Evolutionary conservation across 1,140 invertebrate species (phyloP), one percentile per base, ranked within the genome.

Genomic region (Nephotettix cincticeps): DNA sequence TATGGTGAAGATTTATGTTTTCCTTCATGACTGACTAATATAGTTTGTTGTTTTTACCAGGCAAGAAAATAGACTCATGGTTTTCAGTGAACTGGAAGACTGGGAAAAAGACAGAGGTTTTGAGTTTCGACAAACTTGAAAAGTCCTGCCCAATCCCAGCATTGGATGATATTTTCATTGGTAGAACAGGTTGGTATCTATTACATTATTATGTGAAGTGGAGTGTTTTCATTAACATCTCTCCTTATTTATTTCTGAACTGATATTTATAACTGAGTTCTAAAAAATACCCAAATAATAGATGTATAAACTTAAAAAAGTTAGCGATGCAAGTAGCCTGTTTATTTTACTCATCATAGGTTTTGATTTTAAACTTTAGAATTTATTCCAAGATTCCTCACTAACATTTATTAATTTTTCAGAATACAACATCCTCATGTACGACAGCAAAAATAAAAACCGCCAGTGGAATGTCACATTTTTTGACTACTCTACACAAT

Each of bases 401-500:
- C n/a, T n/a, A n/a, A n/a, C n/a, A 58, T 71, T 68, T 72, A 74
- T 56, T 69, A 76, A 70, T 32, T 72, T 81, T 81, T 68, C 80
- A 82, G 95, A 98, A 79, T 99, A 98, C 79, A 95, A 93, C 66
- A 91, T 99, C 36, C 89, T 94, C 73, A 98, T 99, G 95, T 91
- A 94, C 73, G 96, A 99, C 78, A 90, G 88, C 69, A 86, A 89
- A 71, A 89, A 89, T 6, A 90, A 91, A 75, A 88, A 91, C 75
- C 90, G 91, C 79, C 90, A 91, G 77, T 99, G 96, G 96, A 99
- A 99, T 85, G 92, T 98, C 13, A 98, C 96, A 0, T 99, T 94
- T 80, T 93, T 90, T 77, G 92, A 94, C 82, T 95, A 95, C 81
- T 89, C 92, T 1, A 89, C 93, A 14, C 85, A 87, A 51, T 87